These are phyloP conservation scores for Protonibea diacanthus DNA, from an alignment of 2,797 vertebrate genomes.

Conservation along the genomic window DNA sequence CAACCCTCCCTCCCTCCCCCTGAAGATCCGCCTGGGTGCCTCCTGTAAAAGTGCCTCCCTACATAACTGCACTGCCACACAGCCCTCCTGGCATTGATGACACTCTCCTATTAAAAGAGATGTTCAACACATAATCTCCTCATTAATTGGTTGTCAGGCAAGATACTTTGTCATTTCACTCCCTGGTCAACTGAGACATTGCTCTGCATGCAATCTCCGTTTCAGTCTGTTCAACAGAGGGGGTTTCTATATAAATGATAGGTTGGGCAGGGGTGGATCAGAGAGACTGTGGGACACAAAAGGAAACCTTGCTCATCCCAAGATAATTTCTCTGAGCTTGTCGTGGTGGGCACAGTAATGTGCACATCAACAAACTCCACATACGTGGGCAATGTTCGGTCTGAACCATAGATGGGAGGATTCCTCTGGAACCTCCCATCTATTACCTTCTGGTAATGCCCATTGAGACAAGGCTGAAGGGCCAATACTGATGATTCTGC, in stretches of 20 bases:
- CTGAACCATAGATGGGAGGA: too few relatives aligned
- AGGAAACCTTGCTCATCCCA: conserved; percentile 27
- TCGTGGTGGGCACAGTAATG: neutral
- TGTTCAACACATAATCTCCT: conserved; percentile 66
- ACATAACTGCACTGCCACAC: conserved; percentile 45
- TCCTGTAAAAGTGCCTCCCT: conserved; percentile 52
- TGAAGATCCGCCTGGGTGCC: conserved; percentile 31
- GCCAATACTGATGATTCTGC: neutral
- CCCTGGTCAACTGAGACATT: conserved; percentile 28
- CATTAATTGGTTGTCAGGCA: conserved; percentile 62
- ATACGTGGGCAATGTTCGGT: neutral
- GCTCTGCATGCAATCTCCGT: conserved; percentile 40
- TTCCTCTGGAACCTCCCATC: too few relatives aligned
- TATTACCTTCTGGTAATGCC: neutral
- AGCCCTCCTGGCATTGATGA: conserved; percentile 47
- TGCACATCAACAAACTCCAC: neutral
- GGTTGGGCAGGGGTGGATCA: conserved; percentile 20
- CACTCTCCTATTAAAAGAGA: conserved; percentile 66
- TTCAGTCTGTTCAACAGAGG: conserved; percentile 27
- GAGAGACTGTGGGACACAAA: conserved; percentile 36
- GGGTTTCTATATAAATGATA: conserved; percentile 36
- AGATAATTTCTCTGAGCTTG: neutral
- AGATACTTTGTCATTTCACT: conserved; percentile 57
- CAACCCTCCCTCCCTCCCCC: neutral
- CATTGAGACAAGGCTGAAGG: neutral